Evolutionary conservation across 1,140 invertebrate species (phyloP).

Genomic region (Subanguina moxae): DNA sequence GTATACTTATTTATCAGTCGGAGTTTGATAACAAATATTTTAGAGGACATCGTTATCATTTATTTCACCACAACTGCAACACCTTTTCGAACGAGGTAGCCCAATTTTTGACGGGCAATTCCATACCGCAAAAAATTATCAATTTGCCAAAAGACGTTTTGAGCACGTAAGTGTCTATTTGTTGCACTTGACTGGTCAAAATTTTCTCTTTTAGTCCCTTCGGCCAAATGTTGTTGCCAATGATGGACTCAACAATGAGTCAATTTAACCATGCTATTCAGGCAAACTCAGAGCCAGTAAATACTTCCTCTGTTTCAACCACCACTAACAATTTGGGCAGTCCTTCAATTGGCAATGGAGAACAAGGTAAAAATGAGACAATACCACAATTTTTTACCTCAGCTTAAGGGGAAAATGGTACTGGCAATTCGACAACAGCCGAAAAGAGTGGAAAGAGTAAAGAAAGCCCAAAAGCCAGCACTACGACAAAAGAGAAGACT

Average conservation of each 20-base stretch:
- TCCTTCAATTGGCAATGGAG: no score
- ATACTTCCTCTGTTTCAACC: no score
- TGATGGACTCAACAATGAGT: not conserved
- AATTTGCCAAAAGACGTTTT: not conserved
- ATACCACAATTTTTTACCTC: no score
- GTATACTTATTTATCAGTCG: not conserved
- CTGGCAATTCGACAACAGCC: no score
- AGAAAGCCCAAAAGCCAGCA: no score
- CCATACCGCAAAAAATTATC: not conserved
- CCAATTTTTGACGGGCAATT: not conserved
- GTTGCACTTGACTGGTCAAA: not conserved
- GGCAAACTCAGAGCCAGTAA: not conserved
- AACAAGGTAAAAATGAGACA: no score
- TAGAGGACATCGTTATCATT: not conserved
- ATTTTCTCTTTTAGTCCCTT: not conserved
- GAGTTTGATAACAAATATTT: not conserved
- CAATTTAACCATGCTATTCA: not conserved
- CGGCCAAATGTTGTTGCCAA: constrained; percentile 2
- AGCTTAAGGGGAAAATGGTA: no score
- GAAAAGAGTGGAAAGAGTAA: no score
- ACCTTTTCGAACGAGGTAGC: not conserved
- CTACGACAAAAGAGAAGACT: no score
- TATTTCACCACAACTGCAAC: constrained; percentile 3
- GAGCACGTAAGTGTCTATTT: not conserved
- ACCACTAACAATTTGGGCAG: no score